Evolutionary conservation across 2,797 vertebrate genomes (phyloP).

Genomic region (Setipinna tenuifilis): DNA sequence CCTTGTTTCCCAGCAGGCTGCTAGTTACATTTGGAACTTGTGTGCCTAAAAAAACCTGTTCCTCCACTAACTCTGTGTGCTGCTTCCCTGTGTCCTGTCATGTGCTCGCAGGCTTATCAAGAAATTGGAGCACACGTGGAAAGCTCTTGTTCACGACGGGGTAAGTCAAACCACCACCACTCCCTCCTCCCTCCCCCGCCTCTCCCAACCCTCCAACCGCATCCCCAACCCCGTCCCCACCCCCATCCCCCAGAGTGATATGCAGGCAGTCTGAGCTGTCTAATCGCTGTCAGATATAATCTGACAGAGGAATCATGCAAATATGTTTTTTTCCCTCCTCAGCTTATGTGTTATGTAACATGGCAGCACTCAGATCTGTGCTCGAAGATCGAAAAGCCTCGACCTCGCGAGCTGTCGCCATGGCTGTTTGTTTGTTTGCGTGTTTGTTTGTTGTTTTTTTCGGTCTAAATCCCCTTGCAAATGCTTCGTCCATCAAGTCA

Average conservation of each 20-base stretch:
- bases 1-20: not conserved
- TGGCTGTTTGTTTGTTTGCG: not conserved
- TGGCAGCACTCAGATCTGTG: not conserved
- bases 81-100: not conserved
- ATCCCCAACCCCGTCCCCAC: not conserved
- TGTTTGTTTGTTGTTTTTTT: not conserved
- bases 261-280: constrained; percentile 9
- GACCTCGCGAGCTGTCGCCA: not conserved
- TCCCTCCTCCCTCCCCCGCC: not conserved
- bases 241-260: not conserved
- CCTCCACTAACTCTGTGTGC: not conserved
- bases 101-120: constrained; percentile 88
- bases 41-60: not conserved
- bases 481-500: constrained; percentile 6
- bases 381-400: not conserved
- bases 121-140: constrained; percentile 99
- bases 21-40: not conserved
- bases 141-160: constrained; percentile 95
- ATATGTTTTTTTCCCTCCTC: not conserved
- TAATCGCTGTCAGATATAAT: constrained; percentile 8
- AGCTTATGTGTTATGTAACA: constrained; percentile 1
- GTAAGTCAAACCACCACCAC: constrained; percentile 72
- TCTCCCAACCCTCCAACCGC: not conserved
- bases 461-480: not conserved
- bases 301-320: constrained; percentile 8